Evolutionary conservation across 1,140 invertebrate species (phyloP).

Genomic region (Brachionus sp.): DNA sequence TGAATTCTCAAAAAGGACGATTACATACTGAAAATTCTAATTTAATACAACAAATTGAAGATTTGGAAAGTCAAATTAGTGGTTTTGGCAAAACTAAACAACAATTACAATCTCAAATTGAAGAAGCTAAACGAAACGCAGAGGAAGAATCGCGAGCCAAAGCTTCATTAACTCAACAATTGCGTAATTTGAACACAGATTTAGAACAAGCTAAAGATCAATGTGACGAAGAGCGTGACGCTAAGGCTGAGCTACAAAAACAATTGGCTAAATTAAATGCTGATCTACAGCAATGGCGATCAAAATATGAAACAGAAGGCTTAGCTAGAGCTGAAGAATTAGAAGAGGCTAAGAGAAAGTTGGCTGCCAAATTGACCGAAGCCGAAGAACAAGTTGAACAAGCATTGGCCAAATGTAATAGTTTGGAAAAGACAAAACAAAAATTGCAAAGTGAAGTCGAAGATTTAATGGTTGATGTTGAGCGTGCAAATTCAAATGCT

Average conservation of each 20-base stretch:
- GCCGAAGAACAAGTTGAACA: constrained; percentile 76
- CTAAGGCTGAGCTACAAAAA: constrained; percentile 70
- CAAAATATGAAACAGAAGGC: constrained; percentile 51
- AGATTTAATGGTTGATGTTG: constrained; percentile 94
- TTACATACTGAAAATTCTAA: constrained; percentile 35
- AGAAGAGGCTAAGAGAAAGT: constrained; percentile 94
- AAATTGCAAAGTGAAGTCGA: constrained; percentile 93
- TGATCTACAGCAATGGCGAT: constrained; percentile 65
- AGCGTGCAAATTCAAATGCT: constrained; percentile 72
- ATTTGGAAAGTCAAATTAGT: constrained; percentile 45
- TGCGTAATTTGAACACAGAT: constrained; percentile 87
- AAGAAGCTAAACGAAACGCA: constrained; percentile 51
- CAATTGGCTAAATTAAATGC: constrained; percentile 96
- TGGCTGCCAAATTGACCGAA: constrained; percentile 90
- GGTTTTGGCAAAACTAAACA: constrained; percentile 29
- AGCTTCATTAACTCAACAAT: constrained; percentile 51
- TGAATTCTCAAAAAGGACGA: constrained; percentile 27
- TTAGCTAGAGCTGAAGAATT: constrained; percentile 92
- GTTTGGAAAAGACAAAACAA: constrained; percentile 94
- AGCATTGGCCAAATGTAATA: constrained; percentile 90
- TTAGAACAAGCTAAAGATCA: constrained; percentile 93
- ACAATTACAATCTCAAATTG: constrained; percentile 46
- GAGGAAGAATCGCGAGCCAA: constrained; percentile 54
- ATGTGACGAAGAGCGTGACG: constrained; percentile 82
- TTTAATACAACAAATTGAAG: constrained; percentile 39